A percentile compares a stretch with the other conserved stretches of the same genome.
phyloP scores from a whole-genome alignment of 2,888 invertebrate species.

The Macrophya alboannulata region DNA sequence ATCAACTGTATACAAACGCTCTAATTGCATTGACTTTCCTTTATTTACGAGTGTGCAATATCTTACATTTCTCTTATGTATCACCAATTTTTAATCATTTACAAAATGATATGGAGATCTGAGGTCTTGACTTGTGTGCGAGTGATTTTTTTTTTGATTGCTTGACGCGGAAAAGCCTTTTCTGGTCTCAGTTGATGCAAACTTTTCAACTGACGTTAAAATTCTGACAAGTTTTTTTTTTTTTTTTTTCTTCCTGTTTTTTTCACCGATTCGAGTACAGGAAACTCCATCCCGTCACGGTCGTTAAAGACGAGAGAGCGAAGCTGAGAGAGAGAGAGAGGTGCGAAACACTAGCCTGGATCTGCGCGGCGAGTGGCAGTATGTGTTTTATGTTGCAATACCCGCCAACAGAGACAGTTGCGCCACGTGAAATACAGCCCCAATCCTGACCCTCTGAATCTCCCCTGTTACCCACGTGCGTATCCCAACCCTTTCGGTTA shows the following conservation, averaged over 20 bases:
- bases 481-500: conserved; percentile 8
- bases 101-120: not conserved
- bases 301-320: conserved; percentile 46
- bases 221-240: not conserved
- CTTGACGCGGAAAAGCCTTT: not conserved
- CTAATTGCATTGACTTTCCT: not conserved
- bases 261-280: not conserved
- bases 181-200: not conserved
- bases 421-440: conserved; percentile 46
- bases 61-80: not conserved
- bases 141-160: not conserved
- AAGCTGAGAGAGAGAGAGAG: conserved; percentile 16
- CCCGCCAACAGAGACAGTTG: conserved; percentile 50
- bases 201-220: not conserved
- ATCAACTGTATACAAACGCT: not conserved
- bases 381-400: conserved; percentile 54
- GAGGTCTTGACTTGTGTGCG: not conserved
- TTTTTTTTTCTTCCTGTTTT: not conserved
- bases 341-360: conserved; percentile 47
- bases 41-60: not conserved
- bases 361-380: conserved; percentile 50
- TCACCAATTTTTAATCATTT: not conserved
- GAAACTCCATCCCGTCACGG: conserved; percentile 36
- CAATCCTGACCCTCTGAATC: conserved; percentile 40
- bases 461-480: conserved; percentile 45